Evolutionary conservation across 2,888 invertebrate species (phyloP), one percentile per base, ranked within the genome.

Genomic region (Pomacea canaliculata): DNA sequence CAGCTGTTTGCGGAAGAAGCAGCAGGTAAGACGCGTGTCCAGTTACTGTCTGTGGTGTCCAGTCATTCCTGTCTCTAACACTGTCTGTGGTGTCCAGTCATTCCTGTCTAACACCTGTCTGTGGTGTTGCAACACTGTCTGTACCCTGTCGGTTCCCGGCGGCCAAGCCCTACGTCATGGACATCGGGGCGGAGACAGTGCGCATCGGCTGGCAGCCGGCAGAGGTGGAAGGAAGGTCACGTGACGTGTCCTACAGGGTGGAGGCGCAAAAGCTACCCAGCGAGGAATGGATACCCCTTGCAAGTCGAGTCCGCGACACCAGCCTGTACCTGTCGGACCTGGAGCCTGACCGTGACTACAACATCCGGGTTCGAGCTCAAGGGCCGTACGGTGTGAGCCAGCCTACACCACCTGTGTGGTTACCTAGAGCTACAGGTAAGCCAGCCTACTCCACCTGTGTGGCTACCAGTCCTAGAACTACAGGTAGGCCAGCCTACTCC

Each of bases 301-400:
- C 85, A 7, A 85, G 83, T 68, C 81, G 85, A 9, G 81, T 87
- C 10, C 80, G 80, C 12, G 87, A 87, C 75, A 86, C 87, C 5
- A 83, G 83, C n/a, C 86, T 85, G 73, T 85, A 86, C 66, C 82
- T 90, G 76, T 84, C 87, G 8, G 87, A 89, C 69, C 86, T 99
- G 80, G 95, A 96, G 88, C 96, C 98, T 1, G 96, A 96, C 92
- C 93, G 96, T 82, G 98, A 98, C 92, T 99, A 99, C 92, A 95
- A 96, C 91, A 97, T 98, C 93, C 93, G 99, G 79, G 94, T 99
- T 60, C 93, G 98, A 60, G 98, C 99, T 8, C 97, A 98, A 90
- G 99, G 98, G 92, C 96, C 97, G 90, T 97, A 96, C 90, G 99
- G 99, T 70, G 94, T 98, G 82, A 97, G 97, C 91, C 98, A 98